Base-by-base conservation (phyloP, 1,140 invertebrate genomes). In the Aphis gossypii region DNA sequence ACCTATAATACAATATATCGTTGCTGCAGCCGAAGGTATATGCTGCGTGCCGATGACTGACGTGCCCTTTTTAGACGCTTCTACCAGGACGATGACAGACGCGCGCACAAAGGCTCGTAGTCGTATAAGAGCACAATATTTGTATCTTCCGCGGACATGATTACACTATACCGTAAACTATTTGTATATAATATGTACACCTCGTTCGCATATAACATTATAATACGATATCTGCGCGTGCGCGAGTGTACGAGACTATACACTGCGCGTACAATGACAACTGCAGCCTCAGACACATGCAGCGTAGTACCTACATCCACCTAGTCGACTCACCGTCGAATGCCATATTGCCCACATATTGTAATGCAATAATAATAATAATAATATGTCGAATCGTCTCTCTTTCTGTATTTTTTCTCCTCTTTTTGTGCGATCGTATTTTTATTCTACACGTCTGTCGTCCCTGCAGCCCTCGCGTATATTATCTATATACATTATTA, bases 351-450 rank as follows among this genome's bases (percentile, higher is more conserved):
- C 38, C 23, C 30, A 30, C 44, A 87, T 23, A 87, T 41, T 41
- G 38, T 48, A 46, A 46, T 14, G 30, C 23, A 8, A 54, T 25
- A 56, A 25, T 56, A 41, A 41, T 46, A 46, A 46, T 48, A 60
- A n/a, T 68, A 68, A 46, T 46, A 46, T 30, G 84, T 46, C 41
- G 84, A 87, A 30, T 25, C 41, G 84, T 87, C 41, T 46, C 35
- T n/a, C 44, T 86, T 23, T 86, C 5, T n/a, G 44, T n/a, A 46
- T n/a, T 25, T 25, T 68, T 68, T 68, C 60, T 68, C 30, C 60
- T 68, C 60, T 68, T 68, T 68, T n/a, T 68, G 60, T 68, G 60
- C 30, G 60, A 68, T n/a, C 60, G 60, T 68, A 68, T 68, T 68
- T 68, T 68, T n/a, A n/a, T 68, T 68, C 56, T 30, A 25, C 56